Evolutionary conservation across 2,888 invertebrate species (phyloP), one percentile per base, ranked within the genome.

Genomic region (Dicyrtoma fusca): DNA sequence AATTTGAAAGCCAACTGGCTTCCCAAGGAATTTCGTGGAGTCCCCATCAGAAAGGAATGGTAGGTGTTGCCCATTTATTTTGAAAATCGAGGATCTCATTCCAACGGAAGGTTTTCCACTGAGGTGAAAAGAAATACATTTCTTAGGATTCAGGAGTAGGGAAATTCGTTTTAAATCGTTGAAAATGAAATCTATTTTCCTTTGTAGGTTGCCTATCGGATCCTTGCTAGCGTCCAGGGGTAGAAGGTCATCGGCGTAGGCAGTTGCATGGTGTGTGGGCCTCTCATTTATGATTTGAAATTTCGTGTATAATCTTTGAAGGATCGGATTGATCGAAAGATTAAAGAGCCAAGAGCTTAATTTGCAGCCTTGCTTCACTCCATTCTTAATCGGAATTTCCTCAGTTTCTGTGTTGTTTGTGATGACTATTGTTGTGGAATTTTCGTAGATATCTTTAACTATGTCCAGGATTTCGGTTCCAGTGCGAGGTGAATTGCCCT

Each of bases 21-120:
- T 79, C 3, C 82, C 82, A 10, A 83, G 81, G 72, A 82, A 82
- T n/a, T 79, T 69, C 72, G 82, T 81, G 0, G 80, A 63, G 51
- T 78, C 72, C 0, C 69, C 69, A 25, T 73, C 71, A 2, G 23
- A 11, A 2, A 74, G 26, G 19, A 2, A 3, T 6, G 44, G 45
- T 11, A 59, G 23, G 13, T 6, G 14, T 1, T 26, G 1, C 1
- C 14, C 14, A n/a, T 68, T 53, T 14, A 73, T 14, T 13, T 26
- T 55, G 69, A 73, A 57, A 6, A 6, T 8, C 4, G 63, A 69
- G 3, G 53, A 17, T 1, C 72, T 23, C 14, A 62, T 53, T 1
- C 71, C 71, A 19, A 34, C 59, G 17, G 74, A 69, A 1, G 63
- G 49, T 4, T 21, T 11, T 21, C 65, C 62, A 19, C 47, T 19